Percentiles rank a stretch among this genome's conserved stretches.
phyloP scores from a whole-genome alignment of 2,113 vertebrate genomes.

The Nymphicus hollandicus region DNA sequence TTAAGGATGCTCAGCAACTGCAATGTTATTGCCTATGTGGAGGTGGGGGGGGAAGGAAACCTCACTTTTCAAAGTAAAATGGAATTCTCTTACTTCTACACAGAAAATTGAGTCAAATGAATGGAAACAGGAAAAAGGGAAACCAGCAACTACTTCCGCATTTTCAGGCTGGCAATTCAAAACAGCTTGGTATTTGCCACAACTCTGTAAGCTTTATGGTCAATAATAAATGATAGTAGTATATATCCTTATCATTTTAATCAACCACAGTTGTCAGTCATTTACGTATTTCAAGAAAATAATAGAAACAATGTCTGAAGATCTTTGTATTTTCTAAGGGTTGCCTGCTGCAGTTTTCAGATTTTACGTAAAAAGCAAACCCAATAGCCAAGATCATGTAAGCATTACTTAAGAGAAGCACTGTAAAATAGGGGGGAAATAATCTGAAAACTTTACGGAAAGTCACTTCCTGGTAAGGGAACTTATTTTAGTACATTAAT shows the following conservation, averaged over 20 bases:
- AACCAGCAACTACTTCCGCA: not conserved
- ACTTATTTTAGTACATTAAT: not conserved
- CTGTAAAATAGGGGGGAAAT: not conserved
- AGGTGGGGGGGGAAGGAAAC: accelerated
- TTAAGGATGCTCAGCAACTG: not conserved
- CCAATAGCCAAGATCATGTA: not conserved
- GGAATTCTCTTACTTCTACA: not conserved
- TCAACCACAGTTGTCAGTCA: not conserved
- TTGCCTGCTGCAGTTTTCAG: not conserved
- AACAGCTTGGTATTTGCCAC: not conserved
- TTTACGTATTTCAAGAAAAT: not conserved
- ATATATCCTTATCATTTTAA: not conserved
- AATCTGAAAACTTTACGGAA: not conserved
- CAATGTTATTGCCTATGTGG: not conserved
- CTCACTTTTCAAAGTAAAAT: not conserved
- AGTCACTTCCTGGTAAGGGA: not conserved
- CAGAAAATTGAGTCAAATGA: not conserved
- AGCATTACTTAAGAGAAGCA: not conserved
- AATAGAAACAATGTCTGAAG: not conserved
- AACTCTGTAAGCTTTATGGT: not conserved
- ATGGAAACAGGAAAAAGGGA: not conserved
- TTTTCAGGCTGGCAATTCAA: not conserved
- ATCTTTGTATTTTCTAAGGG: not conserved
- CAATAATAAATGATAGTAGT: not conserved
- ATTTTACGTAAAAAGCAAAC: not conserved